Conservation (phyloP, 2,113 vertebrate genomes). For the Myiopsitta monachus region DNA sequence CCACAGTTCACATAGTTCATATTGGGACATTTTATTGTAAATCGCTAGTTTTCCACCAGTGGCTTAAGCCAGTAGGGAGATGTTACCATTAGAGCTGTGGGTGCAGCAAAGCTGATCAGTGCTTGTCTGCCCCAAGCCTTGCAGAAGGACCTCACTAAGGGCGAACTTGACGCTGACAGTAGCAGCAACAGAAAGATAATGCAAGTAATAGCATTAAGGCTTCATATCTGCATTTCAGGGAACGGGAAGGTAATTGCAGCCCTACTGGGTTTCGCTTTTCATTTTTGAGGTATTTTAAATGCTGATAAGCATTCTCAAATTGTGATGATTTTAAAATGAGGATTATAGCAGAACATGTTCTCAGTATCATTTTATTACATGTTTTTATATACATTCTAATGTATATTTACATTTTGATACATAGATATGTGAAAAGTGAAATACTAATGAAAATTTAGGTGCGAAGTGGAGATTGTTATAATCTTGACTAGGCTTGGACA, state of each 20-base stretch:
- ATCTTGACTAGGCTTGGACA: background rate
- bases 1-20: background rate
- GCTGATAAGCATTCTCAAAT: background rate
- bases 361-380: background rate
- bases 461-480: background rate
- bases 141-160: background rate
- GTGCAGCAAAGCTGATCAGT: background rate
- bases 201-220: background rate
- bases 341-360: background rate
- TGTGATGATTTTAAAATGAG: background rate
- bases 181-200: background rate
- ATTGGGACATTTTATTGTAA: background rate
- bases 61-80: background rate
- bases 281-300: background rate
- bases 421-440: background rate
- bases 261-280: background rate
- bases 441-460: background rate
- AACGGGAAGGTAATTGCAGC: background rate
- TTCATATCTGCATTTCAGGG: background rate
- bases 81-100: rapidly evolving
- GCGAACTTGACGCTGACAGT: rapidly evolving
- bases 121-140: background rate
- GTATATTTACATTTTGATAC: background rate
- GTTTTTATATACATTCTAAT: background rate
- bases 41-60: background rate